Percentiles rank a stretch among this genome's conserved stretches.
These are phyloP conservation scores for Caiman crocodilus DNA, from an alignment of 2,797 vertebrate genomes.

Conservation along the genomic window DNA sequence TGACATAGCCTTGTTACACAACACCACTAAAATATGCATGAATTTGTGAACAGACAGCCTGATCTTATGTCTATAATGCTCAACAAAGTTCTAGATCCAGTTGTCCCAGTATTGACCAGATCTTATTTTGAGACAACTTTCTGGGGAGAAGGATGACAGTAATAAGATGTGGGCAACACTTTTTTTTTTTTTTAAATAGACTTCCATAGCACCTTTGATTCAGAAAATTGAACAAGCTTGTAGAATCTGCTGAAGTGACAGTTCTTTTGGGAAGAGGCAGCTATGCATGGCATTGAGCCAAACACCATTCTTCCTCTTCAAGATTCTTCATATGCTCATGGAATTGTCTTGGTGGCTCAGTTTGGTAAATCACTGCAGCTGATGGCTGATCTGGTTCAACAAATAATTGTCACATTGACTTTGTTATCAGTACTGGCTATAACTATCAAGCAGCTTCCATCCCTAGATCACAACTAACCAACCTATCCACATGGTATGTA, in stretches of 20 bases:
- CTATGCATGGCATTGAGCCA: neutral
- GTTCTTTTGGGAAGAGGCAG: neutral
- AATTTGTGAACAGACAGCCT: neutral
- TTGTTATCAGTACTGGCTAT: neutral
- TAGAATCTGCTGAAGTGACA: neutral
- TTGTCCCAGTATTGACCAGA: neutral
- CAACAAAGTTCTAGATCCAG: neutral
- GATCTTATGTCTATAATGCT: neutral
- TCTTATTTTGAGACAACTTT: too few relatives aligned
- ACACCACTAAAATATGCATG: neutral
- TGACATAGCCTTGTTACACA: neutral
- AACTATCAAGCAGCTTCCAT: neutral
- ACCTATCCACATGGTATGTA: neutral
- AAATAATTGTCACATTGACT: neutral
- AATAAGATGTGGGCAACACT: neutral
- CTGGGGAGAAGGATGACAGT: neutral
- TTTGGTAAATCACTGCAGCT: neutral
- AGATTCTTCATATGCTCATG: neutral
- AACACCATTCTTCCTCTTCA: neutral
- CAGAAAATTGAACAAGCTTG: conserved; percentile 3
- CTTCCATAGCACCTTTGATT: neutral
- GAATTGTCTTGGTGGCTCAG: neutral
- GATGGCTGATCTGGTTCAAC: neutral
- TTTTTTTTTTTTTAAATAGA: neutral
- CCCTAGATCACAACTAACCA: neutral